phyloP scores from a whole-genome alignment of 1,140 invertebrate species.

The Saccostrea glomerata region DNA sequence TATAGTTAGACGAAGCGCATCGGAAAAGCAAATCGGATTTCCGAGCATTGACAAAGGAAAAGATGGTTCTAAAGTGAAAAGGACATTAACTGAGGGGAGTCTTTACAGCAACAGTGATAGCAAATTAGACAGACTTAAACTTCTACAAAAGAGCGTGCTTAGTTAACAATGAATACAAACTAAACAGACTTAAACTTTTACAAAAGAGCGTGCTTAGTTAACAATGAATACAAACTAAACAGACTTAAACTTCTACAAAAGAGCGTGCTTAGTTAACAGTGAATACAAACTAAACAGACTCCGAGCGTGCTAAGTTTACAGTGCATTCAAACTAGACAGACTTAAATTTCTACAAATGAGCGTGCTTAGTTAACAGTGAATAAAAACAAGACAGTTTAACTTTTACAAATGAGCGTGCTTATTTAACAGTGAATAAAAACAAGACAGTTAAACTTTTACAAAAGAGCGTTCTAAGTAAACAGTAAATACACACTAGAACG shows the following conservation, averaged over 20 bases:
- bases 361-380: conserved; percentile 54
- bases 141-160: conserved; percentile 10
- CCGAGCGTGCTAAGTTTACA: conserved; percentile 37
- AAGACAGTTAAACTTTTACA: conserved; percentile 26
- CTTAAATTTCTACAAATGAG: conserved; percentile 30
- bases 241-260: too few species aligned
- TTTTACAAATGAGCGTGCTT: conserved; percentile 19
- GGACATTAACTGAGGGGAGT: conserved; percentile 51
- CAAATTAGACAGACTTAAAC: conserved; percentile 32
- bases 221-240: conserved; percentile 75
- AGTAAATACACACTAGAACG: conserved; percentile 75
- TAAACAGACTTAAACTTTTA: conserved; percentile 16
- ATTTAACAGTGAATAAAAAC: background rate
- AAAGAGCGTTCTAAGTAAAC: background rate
- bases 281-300: too few species aligned
- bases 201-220: conserved; percentile 30
- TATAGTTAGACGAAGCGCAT: conserved; percentile 46
- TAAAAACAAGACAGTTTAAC: conserved; percentile 74
- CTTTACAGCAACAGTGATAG: conserved; percentile 77
- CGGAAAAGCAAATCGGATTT: conserved; percentile 56
- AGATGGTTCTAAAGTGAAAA: conserved; percentile 34
- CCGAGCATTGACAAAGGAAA: conserved; percentile 47
- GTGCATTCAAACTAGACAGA: conserved; percentile 76
- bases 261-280: too few species aligned
- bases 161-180: conserved; percentile 76